Percentiles rank a stretch among this genome's conserved stretches.
phyloP scores from a whole-genome alignment of 92 coral and sea anemone genomes.

The Nematostella vectensis region DNA sequence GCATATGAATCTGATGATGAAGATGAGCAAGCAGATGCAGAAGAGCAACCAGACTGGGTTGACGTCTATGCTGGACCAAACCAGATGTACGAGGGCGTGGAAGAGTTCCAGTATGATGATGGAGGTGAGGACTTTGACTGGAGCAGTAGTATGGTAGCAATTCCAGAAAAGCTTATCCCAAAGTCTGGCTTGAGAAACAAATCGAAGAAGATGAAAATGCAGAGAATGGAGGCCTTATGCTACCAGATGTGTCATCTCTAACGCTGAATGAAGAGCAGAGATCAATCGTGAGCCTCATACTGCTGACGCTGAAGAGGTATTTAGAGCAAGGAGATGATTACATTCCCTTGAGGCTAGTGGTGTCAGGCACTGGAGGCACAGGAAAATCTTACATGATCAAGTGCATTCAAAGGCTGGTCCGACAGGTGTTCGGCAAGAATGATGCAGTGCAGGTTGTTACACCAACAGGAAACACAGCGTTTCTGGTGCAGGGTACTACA shows the following conservation, averaged over 20 bases:
- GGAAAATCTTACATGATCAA: too few species aligned
- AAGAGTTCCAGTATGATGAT: constrained; percentile 30
- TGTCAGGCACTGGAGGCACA: too few species aligned
- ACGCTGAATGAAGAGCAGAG: constrained; percentile 22
- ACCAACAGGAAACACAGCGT: constrained; percentile 32
- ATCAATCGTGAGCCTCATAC: too few species aligned
- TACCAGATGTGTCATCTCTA: constrained; percentile 28
- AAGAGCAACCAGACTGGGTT: constrained; percentile 32
- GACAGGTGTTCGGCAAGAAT: constrained; percentile 25
- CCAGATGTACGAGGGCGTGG: constrained; percentile 19
- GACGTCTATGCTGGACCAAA: constrained; percentile 29
- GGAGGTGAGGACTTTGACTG: too few species aligned
- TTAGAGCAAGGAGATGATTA: too few species aligned
- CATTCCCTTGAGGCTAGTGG: constrained; percentile 13
- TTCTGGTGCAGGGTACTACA: constrained; percentile 25
- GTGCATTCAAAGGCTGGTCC: constrained; percentile 20
- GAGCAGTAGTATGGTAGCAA: constrained; percentile 10
- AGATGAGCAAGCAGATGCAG: constrained; percentile 15
- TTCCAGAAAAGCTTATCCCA: constrained; percentile 18
- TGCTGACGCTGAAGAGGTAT: too few species aligned
- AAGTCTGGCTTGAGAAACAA: constrained; percentile 21
- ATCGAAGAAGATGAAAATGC: constrained; percentile 8
- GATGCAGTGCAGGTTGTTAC: too few species aligned
- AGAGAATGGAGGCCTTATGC: not conserved
- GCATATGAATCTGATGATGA: constrained; percentile 14